Base-by-base conservation (phyloP, 1,140 invertebrate genomes). In the Drosophila guanche region DNA sequence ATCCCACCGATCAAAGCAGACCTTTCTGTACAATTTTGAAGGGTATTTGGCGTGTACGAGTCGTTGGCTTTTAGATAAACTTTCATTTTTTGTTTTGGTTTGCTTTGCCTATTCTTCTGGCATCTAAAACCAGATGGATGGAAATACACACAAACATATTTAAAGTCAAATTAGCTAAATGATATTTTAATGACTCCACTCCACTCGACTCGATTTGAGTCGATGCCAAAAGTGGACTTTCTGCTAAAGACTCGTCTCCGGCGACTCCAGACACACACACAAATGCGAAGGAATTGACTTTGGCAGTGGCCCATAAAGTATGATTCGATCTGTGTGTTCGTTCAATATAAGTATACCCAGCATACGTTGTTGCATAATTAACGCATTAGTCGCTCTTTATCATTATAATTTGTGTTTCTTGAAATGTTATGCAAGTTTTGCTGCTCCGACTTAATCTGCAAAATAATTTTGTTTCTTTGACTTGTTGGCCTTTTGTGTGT, bases 301-400 rank as follows among this genome's bases (percentile, higher is more conserved):
- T 47, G 45, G 10, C 16, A 22, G 43, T 41, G 66, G 51, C 63
- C 54, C 66, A 70, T 59, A 70, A 70, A 70, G 59, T 70, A 70
- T 70, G 69, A 70, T 70, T 70, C 40, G 66, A 70, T 70, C 53
- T 69, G 52, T 69, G 51, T 51, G 62, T 37, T 56, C 22, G n/a
- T n/a, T n/a, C n/a, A 37, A 33, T 59, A 56, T 69, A 69, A n/a
- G n/a, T n/a, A n/a, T n/a, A n/a, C n/a, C n/a, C n/a, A n/a, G n/a
- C n/a, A n/a, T 69, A 37, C 65, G 43, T 10, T 12, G 51, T 68
- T 68, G 67, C 67, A 70, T 70, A 70, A 70, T 70, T 70, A 70
- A 70, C 67, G 66, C 54, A 70, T 70, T 70, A 70, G 67, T 70
- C 65, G 67, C 65, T 70, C 67, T 70, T 70, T 70, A 70, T 70